Evolutionary conservation across 2,888 invertebrate species (phyloP).

Genomic region (Prenolepis imparis): DNA sequence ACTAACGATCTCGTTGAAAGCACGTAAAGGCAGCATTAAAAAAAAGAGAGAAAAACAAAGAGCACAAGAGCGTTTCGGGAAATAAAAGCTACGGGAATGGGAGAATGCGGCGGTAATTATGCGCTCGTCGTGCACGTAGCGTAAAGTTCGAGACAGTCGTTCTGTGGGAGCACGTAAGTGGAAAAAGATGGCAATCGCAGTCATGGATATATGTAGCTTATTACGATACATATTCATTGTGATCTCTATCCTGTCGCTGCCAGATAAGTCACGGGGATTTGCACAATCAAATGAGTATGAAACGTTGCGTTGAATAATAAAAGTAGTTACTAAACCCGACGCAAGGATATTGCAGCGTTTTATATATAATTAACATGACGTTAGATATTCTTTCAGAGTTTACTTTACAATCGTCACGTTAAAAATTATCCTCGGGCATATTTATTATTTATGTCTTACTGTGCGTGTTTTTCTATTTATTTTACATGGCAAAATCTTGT

Average conservation of each 20-base stretch:
- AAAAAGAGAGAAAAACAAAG: neutral
- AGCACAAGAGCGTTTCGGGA: conserved; percentile 33
- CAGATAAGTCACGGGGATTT: conserved; percentile 18
- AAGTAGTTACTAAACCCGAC: conserved; percentile 1
- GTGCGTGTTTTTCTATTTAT: neutral
- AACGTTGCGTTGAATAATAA: conserved; percentile 32
- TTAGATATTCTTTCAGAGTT: neutral
- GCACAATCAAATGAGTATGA: conserved; percentile 26
- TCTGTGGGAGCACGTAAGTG: conserved; percentile 9
- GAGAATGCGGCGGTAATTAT: conserved; percentile 66
- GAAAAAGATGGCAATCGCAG: conserved; percentile 31
- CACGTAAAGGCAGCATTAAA: conserved; percentile 48
- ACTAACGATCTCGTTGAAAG: conserved; percentile 65
- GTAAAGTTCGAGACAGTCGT: conserved; percentile 50
- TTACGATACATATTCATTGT: conserved; percentile 35
- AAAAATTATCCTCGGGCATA: neutral
- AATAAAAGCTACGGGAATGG: conserved; percentile 41
- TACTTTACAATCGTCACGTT: neutral
- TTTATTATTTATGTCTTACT: neutral
- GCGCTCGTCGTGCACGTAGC: conserved; percentile 44
- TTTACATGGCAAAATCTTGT: neutral
- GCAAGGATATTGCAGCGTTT: neutral
- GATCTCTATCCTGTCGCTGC: neutral
- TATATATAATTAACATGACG: neutral
- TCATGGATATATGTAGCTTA: conserved; percentile 12